Evolutionary conservation across 2,113 vertebrate species (phyloP).

Genomic region (Probosciger aterrimus): DNA sequence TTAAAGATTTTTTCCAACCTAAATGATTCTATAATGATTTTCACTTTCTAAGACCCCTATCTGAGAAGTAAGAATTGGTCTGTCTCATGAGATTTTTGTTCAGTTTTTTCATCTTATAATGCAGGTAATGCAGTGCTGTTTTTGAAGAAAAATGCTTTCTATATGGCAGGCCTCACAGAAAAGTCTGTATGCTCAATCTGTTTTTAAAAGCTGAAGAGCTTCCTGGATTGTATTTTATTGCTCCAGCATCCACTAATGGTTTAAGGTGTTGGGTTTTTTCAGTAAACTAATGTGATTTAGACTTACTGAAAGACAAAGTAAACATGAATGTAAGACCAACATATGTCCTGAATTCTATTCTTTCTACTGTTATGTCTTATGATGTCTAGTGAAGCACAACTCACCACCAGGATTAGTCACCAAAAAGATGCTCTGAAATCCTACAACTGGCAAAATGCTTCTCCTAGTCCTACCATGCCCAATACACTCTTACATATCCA

Average conservation of each 20-base stretch:
- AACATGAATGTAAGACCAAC: not conserved
- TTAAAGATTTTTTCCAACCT: not conserved
- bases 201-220: not conserved
- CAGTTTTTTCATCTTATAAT: not conserved
- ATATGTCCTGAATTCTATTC: not conserved
- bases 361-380: not conserved
- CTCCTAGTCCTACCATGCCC: not conserved
- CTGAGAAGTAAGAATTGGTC: not conserved
- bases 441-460: not conserved
- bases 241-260: not conserved
- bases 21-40: not conserved
- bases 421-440: not conserved
- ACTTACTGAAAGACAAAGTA: not conserved
- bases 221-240: not conserved
- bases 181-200: not conserved
- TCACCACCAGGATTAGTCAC: not conserved
- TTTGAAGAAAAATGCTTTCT: not conserved
- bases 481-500: not conserved
- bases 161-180: not conserved
- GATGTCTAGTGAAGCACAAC: not conserved
- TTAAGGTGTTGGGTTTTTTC: not conserved
- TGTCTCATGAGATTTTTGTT: not conserved
- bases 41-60: not conserved
- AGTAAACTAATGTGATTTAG: not conserved
- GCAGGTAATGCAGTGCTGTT: not conserved